Evolutionary conservation across 2,113 vertebrate genomes (phyloP).

Genomic region (Equus quagga): DNA sequence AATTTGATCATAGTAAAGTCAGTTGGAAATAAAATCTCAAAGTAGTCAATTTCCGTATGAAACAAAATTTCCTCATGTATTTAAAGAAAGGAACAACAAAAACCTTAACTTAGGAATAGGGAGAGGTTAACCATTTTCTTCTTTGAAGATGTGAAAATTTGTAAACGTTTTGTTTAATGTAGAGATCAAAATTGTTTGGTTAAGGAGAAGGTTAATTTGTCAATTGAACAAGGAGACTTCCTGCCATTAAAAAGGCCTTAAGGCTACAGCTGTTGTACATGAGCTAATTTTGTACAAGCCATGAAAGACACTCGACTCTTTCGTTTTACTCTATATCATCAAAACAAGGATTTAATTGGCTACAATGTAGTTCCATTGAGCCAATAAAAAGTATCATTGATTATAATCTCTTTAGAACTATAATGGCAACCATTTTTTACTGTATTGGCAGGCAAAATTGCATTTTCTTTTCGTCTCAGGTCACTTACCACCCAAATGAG

Average conservation of each 20-base stretch:
- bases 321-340: slow-evolving; percentile 80
- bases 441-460: slow-evolving; percentile 85
- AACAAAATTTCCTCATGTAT: not conserved
- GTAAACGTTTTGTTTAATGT: slow-evolving; percentile 52
- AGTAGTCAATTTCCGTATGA: not conserved
- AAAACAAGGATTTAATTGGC: slow-evolving; percentile 83
- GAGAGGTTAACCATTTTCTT: not conserved
- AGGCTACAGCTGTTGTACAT: slow-evolving; percentile 36
- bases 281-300: slow-evolving; percentile 77
- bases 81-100: not conserved
- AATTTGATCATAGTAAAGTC: not conserved
- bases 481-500: slow-evolving; percentile 86
- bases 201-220: slow-evolving; percentile 61
- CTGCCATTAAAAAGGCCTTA: slow-evolving; percentile 69
- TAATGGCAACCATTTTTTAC: slow-evolving; percentile 86
- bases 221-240: slow-evolving; percentile 70
- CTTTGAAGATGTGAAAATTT: slow-evolving; percentile 60
- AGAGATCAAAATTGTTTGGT: slow-evolving; percentile 65
- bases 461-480: slow-evolving; percentile 83
- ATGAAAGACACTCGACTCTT: slow-evolving; percentile 50
- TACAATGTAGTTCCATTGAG: slow-evolving; percentile 80
- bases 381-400: slow-evolving; percentile 87
- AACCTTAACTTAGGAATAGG: not conserved
- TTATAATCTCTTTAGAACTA: slow-evolving; percentile 77
- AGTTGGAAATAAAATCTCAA: slow-evolving; percentile 2